Evolutionary conservation across 2,888 invertebrate genomes (phyloP), one percentile per base, ranked within the genome.

Genomic region (Oithona nana): DNA sequence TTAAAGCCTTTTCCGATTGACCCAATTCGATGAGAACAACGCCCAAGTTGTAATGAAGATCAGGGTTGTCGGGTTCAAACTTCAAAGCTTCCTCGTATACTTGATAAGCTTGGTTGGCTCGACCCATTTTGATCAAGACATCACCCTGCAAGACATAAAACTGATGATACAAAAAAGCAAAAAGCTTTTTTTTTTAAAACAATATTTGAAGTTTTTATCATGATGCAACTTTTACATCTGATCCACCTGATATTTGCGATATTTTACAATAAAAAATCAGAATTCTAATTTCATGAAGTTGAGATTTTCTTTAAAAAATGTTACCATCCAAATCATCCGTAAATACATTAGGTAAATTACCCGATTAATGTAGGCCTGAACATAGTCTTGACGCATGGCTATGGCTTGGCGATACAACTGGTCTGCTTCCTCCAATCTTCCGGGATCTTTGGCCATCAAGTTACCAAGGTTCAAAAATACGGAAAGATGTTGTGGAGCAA

Each of bases 111-210:
- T 62, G 56, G 3, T 54, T 4, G 20, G 62, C 31, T 22, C 56
- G 83, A 75, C 93, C 93, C 69, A 94, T 76, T 75, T 92, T 93
- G 73, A 95, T 88, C 67, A 94, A 79, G 71, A 95, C 88, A 75
- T 95, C 94, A 0, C 94, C 95, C 64, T 94, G 81, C 76, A 95
- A 95, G 68, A 95, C 94, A 72, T 95, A 95, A 6, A 94, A 95
- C 73, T n/a, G n/a, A n/a, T n/a, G n/a, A n/a, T n/a, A n/a, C n/a
- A n/a, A n/a, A n/a, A n/a, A n/a, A n/a, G n/a, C n/a, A n/a, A n/a
- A n/a, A n/a, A n/a, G n/a, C n/a, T n/a, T n/a, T n/a, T n/a, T n/a
- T n/a, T n/a, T n/a, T n/a, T n/a, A n/a, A n/a, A n/a, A n/a, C n/a
- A n/a, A n/a, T n/a, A n/a, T n/a, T n/a, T n/a, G n/a, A n/a, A n/a